Evolutionary conservation across 92 coral and sea anemone genomes (phyloP).

Genomic region (Epizoanthus fatuus): DNA sequence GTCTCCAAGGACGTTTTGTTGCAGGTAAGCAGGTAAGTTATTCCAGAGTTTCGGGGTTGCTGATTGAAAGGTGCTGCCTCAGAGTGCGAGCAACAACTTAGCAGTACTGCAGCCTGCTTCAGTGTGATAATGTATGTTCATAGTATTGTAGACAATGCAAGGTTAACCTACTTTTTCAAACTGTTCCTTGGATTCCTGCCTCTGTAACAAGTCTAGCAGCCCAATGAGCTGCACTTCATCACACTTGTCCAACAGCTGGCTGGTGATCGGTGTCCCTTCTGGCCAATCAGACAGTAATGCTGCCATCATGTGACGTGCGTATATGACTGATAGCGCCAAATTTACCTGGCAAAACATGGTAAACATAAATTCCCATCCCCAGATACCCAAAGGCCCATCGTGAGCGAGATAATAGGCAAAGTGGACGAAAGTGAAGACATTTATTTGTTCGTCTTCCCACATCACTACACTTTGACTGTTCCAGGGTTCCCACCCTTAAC

Average conservation of each 20-base stretch:
- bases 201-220: conserved; percentile 89
- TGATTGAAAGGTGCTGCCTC: too few species aligned
- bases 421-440: too few species aligned
- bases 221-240: conserved; percentile 98
- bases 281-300: conserved; percentile 93
- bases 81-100: too few species aligned
- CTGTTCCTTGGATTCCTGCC: conserved; percentile 89
- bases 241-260: conserved; percentile 87
- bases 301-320: conserved; percentile 92
- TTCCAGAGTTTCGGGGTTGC: too few species aligned
- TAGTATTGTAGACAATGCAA: too few species aligned
- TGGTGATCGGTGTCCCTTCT: conserved; percentile 73
- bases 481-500: too few species aligned
- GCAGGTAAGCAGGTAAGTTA: too few species aligned
- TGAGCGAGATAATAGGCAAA: background rate
- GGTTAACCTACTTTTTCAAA: conserved; percentile 82
- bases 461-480: too few species aligned
- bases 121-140: too few species aligned
- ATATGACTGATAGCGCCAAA: conserved; percentile 88
- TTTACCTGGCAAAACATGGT: conserved; percentile 73
- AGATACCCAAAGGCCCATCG: background rate
- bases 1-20: too few species aligned
- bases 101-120: too few species aligned
- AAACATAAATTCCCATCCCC: background rate
- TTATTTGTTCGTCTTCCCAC: too few species aligned